Base-by-base conservation (phyloP, 2,888 invertebrate genomes). In the Bombylius discolor region DNA sequence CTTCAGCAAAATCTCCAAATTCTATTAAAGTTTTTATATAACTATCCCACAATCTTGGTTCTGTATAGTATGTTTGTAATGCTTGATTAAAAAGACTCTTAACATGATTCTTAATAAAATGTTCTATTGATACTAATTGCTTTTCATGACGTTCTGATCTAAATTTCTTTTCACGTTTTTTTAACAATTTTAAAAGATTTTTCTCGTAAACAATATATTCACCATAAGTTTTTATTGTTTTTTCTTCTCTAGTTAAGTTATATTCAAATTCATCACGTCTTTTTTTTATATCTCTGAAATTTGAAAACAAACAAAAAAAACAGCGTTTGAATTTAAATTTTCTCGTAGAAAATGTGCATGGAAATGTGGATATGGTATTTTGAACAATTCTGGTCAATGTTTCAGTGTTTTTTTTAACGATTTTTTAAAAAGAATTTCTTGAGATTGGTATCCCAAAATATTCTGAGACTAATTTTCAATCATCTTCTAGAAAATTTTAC, bases 11-110 rank as follows among this genome's bases (percentile, higher is more conserved):
- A 62, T 78, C 79, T 77, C 33, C 83, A 81, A 68, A 81, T 79
- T 64, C 81, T 84, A 64, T 86, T 85, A 69, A 90, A 93, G 23
- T 23, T 65, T 86, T 85, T 53, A 92, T 83, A 65, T 86, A 87
- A 48, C 85, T 83, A 64, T 87, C 77, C 82, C 87, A 89, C 55
- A 91, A 76, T 61, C 83, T 79, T 46, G 85, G 72, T 66, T 91
- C 87, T 65, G 83, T 79, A 64, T 85, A 81, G 66, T 85, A 90
- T 60, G 81, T 77, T 42, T 77, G 76, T 55, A 85, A 77, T 31
- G 83, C 82, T 63, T 82, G 83, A 67, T 82, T 84, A 67, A 87
- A 92, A 32, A 92, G 71, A 65, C 78, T 80, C 65, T 86, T 84
- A 9, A 92, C 79, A 60, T 87, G 79, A 33, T 11, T 11, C 3